These are phyloP conservation scores for Sinonovacula constricta DNA, from an alignment of 1,140 invertebrate genomes.

Conservation along the genomic window DNA sequence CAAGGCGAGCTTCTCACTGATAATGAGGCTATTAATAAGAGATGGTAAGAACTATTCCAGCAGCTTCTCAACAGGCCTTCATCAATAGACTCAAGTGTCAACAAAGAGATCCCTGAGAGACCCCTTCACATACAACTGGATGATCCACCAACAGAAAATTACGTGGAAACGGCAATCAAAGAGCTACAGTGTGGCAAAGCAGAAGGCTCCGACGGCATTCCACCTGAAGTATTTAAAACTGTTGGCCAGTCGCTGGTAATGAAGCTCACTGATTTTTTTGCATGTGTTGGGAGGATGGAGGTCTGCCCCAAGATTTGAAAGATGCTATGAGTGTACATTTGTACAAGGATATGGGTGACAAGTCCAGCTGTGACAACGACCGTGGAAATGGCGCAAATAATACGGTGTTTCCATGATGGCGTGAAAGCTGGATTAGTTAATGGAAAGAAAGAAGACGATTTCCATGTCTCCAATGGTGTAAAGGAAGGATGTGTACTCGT, in stretches of 20 bases:
- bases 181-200: neutral
- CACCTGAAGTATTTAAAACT: too few species aligned
- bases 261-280: too few species aligned
- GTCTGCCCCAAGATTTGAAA: too few species aligned
- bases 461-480: neutral
- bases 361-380: neutral
- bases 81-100: neutral
- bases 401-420: constrained; percentile 37
- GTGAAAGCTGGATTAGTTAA: neutral
- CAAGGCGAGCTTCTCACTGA: neutral
- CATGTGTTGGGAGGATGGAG: too few species aligned
- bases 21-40: neutral
- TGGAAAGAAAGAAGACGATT: neutral
- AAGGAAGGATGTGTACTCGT: constrained; percentile 20
- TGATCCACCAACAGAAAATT: neutral
- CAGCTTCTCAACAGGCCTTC: neutral
- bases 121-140: neutral
- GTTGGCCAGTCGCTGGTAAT: too few species aligned
- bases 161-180: neutral
- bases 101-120: neutral
- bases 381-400: too few species aligned
- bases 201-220: neutral
- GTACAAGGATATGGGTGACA: too few species aligned
- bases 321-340: too few species aligned
- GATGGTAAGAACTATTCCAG: neutral